Base-by-base conservation (phyloP, 1,140 invertebrate species). In the Nylanderia fulva region DNA sequence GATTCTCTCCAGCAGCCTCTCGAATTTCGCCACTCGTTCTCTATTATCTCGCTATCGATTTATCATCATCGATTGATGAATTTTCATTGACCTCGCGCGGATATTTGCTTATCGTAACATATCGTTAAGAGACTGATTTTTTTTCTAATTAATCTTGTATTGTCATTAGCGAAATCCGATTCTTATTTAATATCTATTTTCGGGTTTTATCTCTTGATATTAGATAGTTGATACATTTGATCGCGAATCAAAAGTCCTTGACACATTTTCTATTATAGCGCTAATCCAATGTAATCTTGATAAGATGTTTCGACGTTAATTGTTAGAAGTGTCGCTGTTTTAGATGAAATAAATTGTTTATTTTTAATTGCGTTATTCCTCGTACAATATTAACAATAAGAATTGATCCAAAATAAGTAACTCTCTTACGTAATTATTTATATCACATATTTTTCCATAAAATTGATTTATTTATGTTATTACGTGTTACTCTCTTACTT, bases 81-180 rank as follows among this genome's bases (percentile, higher is more conserved):
- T n/a, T n/a, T n/a, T n/a, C n/a, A n/a, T n/a, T n/a, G n/a, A n/a
- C n/a, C n/a, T n/a, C n/a, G n/a, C n/a, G n/a, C n/a, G n/a, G n/a
- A n/a, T n/a, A n/a, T n/a, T n/a, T n/a, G n/a, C n/a, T n/a, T n/a
- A n/a, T n/a, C n/a, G n/a, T n/a, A n/a, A n/a, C 45, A 29, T 79
- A 18, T 45, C 77, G 18, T 72, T 72, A 7, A 5, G 18, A 60
- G 36, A 15, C 13, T 72, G 52, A 29, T 72, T 82, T 82, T 45
- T 33, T 36, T 36, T 27, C 63, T 79, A n/a, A n/a, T n/a, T n/a
- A n/a, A n/a, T n/a, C 21, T 39, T 45, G 6, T 11, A 18, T n/a
- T 13, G 18, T 80, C 4, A 29, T 42, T 24, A 33, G 13, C 11
- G 9, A 21, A 58, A 45, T 45, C 58, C n/a, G 66, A 69, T 58